phyloP scores from a whole-genome alignment of 2,888 invertebrate species.

The Rhagium mordax region DNA sequence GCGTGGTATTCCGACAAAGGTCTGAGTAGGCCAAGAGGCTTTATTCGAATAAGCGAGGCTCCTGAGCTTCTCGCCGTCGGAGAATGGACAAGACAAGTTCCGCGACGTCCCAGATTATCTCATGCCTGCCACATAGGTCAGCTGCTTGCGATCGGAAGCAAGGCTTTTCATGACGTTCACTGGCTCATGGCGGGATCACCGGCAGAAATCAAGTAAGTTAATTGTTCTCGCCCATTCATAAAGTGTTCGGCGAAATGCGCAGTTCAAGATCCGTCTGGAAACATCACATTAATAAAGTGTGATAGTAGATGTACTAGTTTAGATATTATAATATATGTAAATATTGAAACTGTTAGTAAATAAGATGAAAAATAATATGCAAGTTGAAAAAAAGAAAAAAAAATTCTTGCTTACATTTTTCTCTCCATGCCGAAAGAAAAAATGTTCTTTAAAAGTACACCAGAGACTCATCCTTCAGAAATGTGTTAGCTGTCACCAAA shows the following conservation, averaged over 20 bases:
- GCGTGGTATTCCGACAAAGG: slow-evolving; percentile 86
- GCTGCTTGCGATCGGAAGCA: slow-evolving; percentile 83
- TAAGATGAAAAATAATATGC: too few relatives aligned
- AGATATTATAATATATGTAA: too few relatives aligned
- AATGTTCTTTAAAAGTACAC: too few relatives aligned
- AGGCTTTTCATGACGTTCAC: slow-evolving; percentile 79
- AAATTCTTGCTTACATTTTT: too few relatives aligned
- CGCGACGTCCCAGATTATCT: slow-evolving; percentile 81
- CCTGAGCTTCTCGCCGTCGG: slow-evolving; percentile 88
- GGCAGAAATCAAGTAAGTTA: slow-evolving; percentile 82
- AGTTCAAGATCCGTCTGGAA: neutral
- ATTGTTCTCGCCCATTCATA: neutral
- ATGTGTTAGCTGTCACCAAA: too few relatives aligned
- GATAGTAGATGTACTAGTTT: too few relatives aligned
- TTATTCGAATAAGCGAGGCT: slow-evolving; percentile 80
- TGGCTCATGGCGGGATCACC: slow-evolving; percentile 88
- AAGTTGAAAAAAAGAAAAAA: too few relatives aligned
- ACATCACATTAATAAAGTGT: neutral
- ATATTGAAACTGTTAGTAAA: too few relatives aligned
- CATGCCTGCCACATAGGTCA: slow-evolving; percentile 79
- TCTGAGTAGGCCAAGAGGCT: slow-evolving; percentile 70
- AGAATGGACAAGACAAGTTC: slow-evolving; percentile 85
- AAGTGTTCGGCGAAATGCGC: neutral
- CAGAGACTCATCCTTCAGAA: too few relatives aligned
- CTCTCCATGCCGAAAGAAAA: too few relatives aligned